Evolutionary conservation across 2,888 invertebrate species (phyloP), one percentile per base, ranked within the genome.

Genomic region (Gari tellinella): DNA sequence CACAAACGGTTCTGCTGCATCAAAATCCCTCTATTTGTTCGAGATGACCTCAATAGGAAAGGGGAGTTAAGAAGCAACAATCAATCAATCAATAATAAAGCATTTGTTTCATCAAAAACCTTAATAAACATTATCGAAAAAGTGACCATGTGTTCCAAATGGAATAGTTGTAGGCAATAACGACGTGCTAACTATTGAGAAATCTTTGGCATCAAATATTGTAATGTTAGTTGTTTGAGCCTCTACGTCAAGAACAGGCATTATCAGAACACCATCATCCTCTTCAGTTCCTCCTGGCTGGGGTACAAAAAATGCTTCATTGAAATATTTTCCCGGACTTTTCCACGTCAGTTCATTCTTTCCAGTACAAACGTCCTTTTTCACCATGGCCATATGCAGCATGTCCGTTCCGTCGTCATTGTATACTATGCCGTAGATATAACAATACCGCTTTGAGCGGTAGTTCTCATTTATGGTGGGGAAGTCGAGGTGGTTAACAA

Each of bases 191-290:
- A 85, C 60, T 10, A 80, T 7, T 8, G 70, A 77, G 69, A 90
- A 61, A 10, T 83, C 84, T 25, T 46, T 70, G 0, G 87, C 87
- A 62, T 89, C 82, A 25, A 88, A 64, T 7, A 89, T 70, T 7
- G 75, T 79, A 25, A 89, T 37, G 68, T 85, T 88, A 19, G 85
- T 84, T 37, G 63, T 74, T 46, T 67, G 58, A 5, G 51, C 65
- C 0, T 49, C 25, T 2, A 84, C 84, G 57, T 89, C 85, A n/a
- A 89, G 73, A 19, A 88, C 77, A 2, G 87, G 79, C 38, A 84
- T 65, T 14, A 90, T 63, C n/a, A 90, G 67, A 14, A 87, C 62
- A 0, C 90, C 90, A 55, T 89, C 90, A 57, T 90, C 90, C 64
- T 88, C 89, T 7, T 14, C 21, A 8, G 17, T 67, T 0, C 68